phyloP scores from a whole-genome alignment of 2,113 vertebrate species.

The Ceuthmochares aereus region DNA sequence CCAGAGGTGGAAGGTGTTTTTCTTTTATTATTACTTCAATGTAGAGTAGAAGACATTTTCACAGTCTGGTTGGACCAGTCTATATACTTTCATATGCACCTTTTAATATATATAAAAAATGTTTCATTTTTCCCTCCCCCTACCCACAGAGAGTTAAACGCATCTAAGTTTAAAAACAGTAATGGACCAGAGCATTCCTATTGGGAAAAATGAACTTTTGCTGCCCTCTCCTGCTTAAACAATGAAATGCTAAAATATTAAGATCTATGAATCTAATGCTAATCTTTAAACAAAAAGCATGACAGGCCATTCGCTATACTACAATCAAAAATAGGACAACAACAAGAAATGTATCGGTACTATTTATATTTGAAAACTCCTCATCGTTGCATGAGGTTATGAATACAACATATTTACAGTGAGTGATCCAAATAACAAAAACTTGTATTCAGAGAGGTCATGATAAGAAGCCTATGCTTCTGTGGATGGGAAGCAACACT shows the following conservation, averaged over 20 bases:
- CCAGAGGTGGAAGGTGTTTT: slow-evolving; percentile 52
- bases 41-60: slow-evolving; percentile 71
- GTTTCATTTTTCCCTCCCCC: slow-evolving; percentile 48
- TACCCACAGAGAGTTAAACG: slow-evolving; percentile 57
- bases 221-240: slow-evolving; percentile 84
- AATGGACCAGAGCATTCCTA: slow-evolving; percentile 67
- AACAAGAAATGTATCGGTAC: slow-evolving; percentile 72
- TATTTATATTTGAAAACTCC: slow-evolving; percentile 82
- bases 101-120: slow-evolving; percentile 73
- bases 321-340: slow-evolving; percentile 77
- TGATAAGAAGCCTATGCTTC: slow-evolving; percentile 36
- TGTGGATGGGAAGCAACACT: slow-evolving; percentile 58
- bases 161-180: slow-evolving; percentile 62
- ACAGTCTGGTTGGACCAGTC: slow-evolving; percentile 64
- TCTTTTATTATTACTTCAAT: slow-evolving; percentile 59
- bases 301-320: slow-evolving; percentile 70
- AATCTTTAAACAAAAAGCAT: slow-evolving; percentile 70
- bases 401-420: slow-evolving; percentile 81
- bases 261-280: slow-evolving; percentile 63
- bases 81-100: slow-evolving; percentile 73
- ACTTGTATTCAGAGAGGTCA: slow-evolving; percentile 47
- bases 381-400: slow-evolving; percentile 72
- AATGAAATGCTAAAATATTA: slow-evolving; percentile 76
- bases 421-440: slow-evolving; percentile 68
- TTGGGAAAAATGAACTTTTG: slow-evolving; percentile 75